A percentile compares a stretch with the other conserved stretches of the same genome.
These are phyloP conservation scores for Pseudotriccus pelzelni DNA, from an alignment of 2,797 vertebrate genomes.

Conservation along the genomic window DNA sequence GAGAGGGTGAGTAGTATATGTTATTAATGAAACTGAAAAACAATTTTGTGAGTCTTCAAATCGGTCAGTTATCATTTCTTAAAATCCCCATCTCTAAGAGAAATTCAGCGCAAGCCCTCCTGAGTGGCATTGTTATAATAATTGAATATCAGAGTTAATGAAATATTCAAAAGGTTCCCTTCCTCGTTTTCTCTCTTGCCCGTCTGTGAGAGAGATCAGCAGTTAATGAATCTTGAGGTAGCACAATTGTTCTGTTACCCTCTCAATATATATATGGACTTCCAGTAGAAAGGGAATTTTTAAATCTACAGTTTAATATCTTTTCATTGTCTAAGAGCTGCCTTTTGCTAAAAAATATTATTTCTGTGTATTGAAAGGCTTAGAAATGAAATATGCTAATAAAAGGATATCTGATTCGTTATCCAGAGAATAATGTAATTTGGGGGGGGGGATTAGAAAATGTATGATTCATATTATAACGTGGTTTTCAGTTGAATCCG, in stretches of 20 bases:
- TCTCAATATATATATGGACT: neutral
- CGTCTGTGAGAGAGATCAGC: neutral
- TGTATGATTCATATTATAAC: neutral
- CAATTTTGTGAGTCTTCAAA: neutral
- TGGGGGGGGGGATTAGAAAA: neutral
- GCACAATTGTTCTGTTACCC: neutral
- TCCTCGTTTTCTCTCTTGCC: neutral
- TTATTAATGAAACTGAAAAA: neutral
- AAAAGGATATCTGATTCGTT: slow-evolving; percentile 22
- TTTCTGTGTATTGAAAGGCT: slow-evolving; percentile 31
- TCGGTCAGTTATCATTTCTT: neutral
- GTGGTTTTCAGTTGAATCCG: neutral
- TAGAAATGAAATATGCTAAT: slow-evolving; percentile 39
- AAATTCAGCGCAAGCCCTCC: neutral
- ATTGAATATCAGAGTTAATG: slow-evolving; percentile 40
- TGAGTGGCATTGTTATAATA: slow-evolving; percentile 19
- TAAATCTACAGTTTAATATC: slow-evolving; percentile 38
- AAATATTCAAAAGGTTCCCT: slow-evolving; percentile 39
- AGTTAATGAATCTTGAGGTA: slow-evolving; percentile 33
- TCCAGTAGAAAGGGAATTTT: slow-evolving; percentile 10
- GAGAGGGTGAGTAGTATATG: neutral
- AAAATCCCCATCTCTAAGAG: neutral
- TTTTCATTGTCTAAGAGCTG: slow-evolving; percentile 31
- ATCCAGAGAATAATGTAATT: neutral
- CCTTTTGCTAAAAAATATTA: slow-evolving; percentile 24